These are phyloP conservation scores for Lasioglossum leucozonium DNA, from an alignment of 2,888 invertebrate genomes.

Conservation along the genomic window DNA sequence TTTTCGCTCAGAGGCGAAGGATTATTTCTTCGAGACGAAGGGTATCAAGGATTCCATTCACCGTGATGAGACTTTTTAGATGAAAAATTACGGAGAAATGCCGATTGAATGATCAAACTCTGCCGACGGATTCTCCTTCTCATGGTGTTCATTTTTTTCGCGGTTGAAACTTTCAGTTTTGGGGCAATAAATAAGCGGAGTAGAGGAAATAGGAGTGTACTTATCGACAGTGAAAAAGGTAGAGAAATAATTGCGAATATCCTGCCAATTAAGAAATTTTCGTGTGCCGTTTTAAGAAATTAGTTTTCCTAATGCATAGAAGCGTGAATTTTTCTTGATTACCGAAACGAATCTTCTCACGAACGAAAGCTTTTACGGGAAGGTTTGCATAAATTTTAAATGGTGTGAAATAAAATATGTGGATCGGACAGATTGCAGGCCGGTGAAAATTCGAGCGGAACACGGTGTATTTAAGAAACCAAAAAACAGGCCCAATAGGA, in stretches of 20 bases:
- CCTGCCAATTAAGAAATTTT: too few species aligned
- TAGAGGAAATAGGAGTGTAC: too few species aligned
- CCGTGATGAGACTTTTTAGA: not conserved
- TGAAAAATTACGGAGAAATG: slow-evolving; percentile 28
- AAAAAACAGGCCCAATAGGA: not conserved
- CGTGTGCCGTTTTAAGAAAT: too few species aligned
- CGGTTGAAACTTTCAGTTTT: not conserved
- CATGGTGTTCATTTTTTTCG: not conserved
- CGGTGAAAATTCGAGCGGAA: not conserved
- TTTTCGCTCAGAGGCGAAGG: not conserved
- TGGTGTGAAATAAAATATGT: not conserved
- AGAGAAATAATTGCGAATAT: not conserved
- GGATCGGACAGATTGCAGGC: not conserved
- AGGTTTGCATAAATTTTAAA: not conserved
- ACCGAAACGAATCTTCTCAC: not conserved
- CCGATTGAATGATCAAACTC: slow-evolving; percentile 9
- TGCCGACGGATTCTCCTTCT: not conserved
- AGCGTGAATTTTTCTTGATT: too few species aligned
- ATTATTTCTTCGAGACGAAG: not conserved
- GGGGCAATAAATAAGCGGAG: not conserved
- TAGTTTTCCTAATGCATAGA: too few species aligned
- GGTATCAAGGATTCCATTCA: slow-evolving; percentile 14
- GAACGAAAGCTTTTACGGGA: not conserved
- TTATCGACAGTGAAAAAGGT: not conserved
- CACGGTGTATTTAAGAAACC: not conserved